Percentiles rank a stretch among this genome's conserved stretches.
Evolutionary conservation across 1,140 invertebrate species (phyloP).

Genomic region (Ladona fulva): DNA sequence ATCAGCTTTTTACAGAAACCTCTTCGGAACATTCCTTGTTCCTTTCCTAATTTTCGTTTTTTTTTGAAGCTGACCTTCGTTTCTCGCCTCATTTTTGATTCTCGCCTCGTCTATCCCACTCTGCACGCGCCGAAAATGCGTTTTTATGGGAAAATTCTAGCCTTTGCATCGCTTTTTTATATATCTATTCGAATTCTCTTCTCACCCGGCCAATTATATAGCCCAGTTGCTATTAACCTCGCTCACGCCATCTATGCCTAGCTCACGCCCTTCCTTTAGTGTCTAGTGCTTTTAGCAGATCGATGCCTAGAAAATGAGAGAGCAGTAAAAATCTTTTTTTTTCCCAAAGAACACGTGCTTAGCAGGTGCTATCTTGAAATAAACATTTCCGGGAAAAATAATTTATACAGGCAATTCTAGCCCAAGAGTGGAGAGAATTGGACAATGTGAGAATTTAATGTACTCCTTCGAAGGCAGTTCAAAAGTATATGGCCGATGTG

Average conservation of each 20-base stretch:
- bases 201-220: background rate
- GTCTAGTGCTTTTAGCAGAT: too few species aligned
- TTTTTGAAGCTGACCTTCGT: background rate
- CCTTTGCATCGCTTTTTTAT: background rate
- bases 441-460: too few species aligned
- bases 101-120: background rate
- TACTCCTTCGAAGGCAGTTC: too few species aligned
- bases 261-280: background rate
- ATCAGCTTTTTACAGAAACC: background rate
- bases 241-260: background rate
- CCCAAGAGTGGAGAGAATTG: too few species aligned
- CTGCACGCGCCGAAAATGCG: conserved; percentile 1
- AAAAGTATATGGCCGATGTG: too few species aligned
- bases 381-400: too few species aligned
- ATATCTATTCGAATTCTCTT: background rate
- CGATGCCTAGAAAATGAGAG: too few species aligned
- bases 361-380: too few species aligned
- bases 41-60: background rate
- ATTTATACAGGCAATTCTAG: too few species aligned
- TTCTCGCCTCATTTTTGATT: too few species aligned
- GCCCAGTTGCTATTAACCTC: background rate
- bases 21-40: background rate
- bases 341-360: too few species aligned
- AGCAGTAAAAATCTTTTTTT: too few species aligned
- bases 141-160: background rate